Conservation (phyloP, 2,888 invertebrate genomes). For the Ommatoiulus sabulosus region DNA sequence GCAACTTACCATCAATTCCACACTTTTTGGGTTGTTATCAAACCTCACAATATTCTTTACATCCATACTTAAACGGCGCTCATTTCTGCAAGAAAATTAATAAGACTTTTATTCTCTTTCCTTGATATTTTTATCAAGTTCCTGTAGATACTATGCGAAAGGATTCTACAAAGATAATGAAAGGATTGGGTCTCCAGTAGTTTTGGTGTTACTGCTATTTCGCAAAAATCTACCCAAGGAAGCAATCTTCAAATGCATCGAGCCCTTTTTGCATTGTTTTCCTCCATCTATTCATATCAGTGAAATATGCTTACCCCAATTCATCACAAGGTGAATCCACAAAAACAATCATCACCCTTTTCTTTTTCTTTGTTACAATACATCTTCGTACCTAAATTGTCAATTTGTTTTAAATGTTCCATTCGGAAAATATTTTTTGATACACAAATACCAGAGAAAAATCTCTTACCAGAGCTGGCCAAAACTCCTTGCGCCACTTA, state of each 20-base stretch:
- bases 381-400: background rate
- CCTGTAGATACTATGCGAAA: too few relatives aligned
- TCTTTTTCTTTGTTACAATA: slow-evolving; percentile 13
- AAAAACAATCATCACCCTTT: slow-evolving; percentile 16
- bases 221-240: too few relatives aligned
- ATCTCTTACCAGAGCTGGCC: slow-evolving; percentile 41
- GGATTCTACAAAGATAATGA: too few relatives aligned
- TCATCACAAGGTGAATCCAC: slow-evolving; percentile 11
- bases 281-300: background rate
- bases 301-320: background rate
- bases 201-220: too few relatives aligned
- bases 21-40: slow-evolving; percentile 4
- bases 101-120: background rate
- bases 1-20: slow-evolving; percentile 12
- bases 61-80: slow-evolving; percentile 7
- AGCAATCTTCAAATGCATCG: too few relatives aligned
- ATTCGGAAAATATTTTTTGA: too few relatives aligned
- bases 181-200: too few relatives aligned
- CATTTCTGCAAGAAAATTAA: slow-evolving; percentile 39
- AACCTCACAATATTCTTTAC: background rate
- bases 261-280: too few relatives aligned
- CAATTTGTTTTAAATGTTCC: background rate
- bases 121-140: too few relatives aligned
- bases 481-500: slow-evolving; percentile 11
- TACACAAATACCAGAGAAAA: too few relatives aligned